Conservation (phyloP, 2,113 vertebrate species). For the Dipodomys merriami region DNA sequence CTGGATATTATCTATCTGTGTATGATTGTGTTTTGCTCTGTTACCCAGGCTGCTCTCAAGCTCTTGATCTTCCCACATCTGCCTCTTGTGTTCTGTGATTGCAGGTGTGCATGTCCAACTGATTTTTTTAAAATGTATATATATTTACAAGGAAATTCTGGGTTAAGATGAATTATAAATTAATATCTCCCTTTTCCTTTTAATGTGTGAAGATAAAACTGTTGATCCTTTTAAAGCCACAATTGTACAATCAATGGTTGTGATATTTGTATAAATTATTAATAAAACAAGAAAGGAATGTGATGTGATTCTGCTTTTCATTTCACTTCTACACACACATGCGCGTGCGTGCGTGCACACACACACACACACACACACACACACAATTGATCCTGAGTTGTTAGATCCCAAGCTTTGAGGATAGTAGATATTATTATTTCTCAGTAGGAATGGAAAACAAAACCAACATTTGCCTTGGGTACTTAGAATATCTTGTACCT, state of each 20-base stretch:
- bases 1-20: slow-evolving; percentile 30
- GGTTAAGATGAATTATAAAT: slow-evolving; percentile 55
- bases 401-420: slow-evolving; percentile 14
- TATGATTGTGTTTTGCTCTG: too few species aligned
- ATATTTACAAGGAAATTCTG: slow-evolving; percentile 57
- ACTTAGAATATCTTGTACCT: background rate
- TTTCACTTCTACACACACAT: slow-evolving; percentile 1
- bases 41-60: too few species aligned
- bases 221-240: slow-evolving; percentile 48
- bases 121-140: background rate
- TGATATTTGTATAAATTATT: slow-evolving; percentile 57
- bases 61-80: too few species aligned
- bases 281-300: slow-evolving; percentile 21
- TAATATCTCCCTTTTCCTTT: background rate
- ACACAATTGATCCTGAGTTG: slow-evolving; percentile 26
- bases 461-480: background rate
- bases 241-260: slow-evolving; percentile 29
- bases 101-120: too few species aligned
- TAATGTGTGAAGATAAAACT: slow-evolving; percentile 12
- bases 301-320: slow-evolving; percentile 60
- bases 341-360: too few species aligned
- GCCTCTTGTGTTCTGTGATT: too few species aligned
- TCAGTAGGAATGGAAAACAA: background rate
- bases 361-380: background rate
- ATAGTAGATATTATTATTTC: slow-evolving; percentile 7